Evolutionary conservation across 2,113 vertebrate species (phyloP), one percentile per base, ranked within the genome.

Genomic region (Candoia aspera): DNA sequence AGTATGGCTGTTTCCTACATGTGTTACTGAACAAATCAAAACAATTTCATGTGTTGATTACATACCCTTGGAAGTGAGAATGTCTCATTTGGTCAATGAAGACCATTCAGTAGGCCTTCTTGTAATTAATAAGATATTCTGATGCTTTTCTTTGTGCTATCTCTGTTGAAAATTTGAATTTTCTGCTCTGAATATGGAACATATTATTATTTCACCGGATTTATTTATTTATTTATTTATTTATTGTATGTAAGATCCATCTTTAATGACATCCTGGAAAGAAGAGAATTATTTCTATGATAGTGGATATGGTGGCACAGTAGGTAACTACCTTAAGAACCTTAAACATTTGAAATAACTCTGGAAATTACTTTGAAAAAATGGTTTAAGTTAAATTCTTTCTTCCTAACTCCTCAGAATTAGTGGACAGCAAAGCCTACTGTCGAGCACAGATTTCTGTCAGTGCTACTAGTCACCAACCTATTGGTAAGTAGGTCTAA

Each of bases 281-380:
- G 97, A 98, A 92, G 98, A 98, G 0, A 97, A 97, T 93, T 98
- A 97, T 94, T 95, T 98, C 53, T 98, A 98, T 8, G 97, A 98
- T 49, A 96, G 95, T 96, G 97, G 93, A 96, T 98, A 97, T 97
- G 98, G 97, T 96, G 97, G 96, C 94, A 97, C 98, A 97, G 97
- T 98, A 97, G 97, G 98, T 97, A 97, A 97, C 97, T 98, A 97
- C 95, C 95, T 92, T 90, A 93, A 94, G n/a, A 91, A 23, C 92
- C 84, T 90, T 19, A 86, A 29, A 12, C n/a, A 91, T 94, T 91
- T 55, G 88, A 92, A 37, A 42, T 37, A 55, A 87, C 24, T 89
- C 54, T 86, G 37, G 2, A 3, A 4, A 37, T 87, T 93, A 12
- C 86, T 89, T 26, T 87, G 89, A 94, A 79, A 93, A 86, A 59